Evolutionary conservation across 2,888 invertebrate genomes (phyloP).

Genomic region (Hirtodrosophila cameraria): DNA sequence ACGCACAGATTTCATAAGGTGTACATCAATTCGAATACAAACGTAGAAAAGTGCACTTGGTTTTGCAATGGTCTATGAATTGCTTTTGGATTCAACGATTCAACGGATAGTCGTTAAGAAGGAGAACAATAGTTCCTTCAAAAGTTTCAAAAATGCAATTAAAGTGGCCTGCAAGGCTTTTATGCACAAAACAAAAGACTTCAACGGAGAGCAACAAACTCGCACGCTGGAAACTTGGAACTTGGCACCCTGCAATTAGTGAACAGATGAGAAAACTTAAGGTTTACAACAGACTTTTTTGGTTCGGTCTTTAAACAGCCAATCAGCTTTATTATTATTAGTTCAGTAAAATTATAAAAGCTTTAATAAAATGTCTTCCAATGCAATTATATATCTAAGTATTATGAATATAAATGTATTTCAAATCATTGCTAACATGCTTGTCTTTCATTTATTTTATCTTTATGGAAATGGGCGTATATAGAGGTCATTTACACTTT

Average conservation of each 20-base stretch:
- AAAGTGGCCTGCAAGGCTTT: conserved; percentile 66
- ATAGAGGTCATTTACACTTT: background rate
- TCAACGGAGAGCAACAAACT: conserved; percentile 3
- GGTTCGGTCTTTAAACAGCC: conserved; percentile 52
- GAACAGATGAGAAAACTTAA: background rate
- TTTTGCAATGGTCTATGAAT: conserved; percentile 70
- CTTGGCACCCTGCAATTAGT: no score
- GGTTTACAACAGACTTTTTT: conserved; percentile 39
- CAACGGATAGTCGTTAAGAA: conserved; percentile 34
- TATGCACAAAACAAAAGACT: conserved; percentile 15
- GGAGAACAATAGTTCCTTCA: conserved; percentile 49
- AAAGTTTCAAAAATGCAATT: conserved; percentile 63
- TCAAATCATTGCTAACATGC: no score
- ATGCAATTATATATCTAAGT: no score
- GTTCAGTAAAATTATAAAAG: conserved; percentile 19
- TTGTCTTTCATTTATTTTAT: no score
- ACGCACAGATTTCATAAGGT: conserved; percentile 15
- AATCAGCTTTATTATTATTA: conserved; percentile 26
- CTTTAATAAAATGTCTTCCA: conserved; percentile 51
- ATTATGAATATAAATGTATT: conserved; percentile 15
- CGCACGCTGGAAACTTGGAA: no score
- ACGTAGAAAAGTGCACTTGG: conserved; percentile 31
- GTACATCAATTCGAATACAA: conserved; percentile 64
- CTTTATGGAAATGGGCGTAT: no score
- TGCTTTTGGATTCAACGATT: conserved; percentile 48